These are phyloP conservation scores for Plebejus argus DNA, from an alignment of 2,888 invertebrate species.

Conservation along the genomic window DNA sequence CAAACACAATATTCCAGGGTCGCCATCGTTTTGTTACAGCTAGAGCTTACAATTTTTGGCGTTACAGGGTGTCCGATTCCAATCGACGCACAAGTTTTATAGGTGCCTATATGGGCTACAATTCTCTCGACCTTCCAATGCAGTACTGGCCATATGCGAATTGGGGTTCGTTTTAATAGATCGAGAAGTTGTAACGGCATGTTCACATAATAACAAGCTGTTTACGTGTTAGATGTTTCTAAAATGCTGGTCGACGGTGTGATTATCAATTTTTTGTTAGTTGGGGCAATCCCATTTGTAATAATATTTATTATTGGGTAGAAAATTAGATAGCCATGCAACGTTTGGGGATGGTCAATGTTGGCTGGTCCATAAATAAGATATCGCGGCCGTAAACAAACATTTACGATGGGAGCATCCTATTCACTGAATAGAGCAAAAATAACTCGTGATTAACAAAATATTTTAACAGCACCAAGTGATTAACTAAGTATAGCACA, in stretches of 20 bases:
- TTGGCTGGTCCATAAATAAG: neutral
- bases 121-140: constrained; percentile 78
- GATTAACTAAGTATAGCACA: constrained; percentile 7
- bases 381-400: neutral
- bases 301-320: neutral
- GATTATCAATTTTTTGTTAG: neutral
- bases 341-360: neutral
- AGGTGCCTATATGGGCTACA: constrained; percentile 77
- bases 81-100: constrained; percentile 66
- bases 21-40: constrained; percentile 75
- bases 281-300: neutral
- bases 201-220: constrained; percentile 36
- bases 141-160: constrained; percentile 82
- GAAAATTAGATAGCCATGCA: neutral
- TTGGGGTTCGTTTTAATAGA: constrained; percentile 81
- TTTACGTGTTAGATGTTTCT: neutral
- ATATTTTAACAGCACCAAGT: constrained; percentile 4
- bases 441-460: neutral
- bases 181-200: constrained; percentile 51
- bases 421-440: neutral
- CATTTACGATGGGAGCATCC: neutral
- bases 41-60: constrained; percentile 81
- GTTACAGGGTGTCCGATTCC: constrained; percentile 73
- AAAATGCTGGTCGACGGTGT: neutral
- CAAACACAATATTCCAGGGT: constrained; percentile 58